Evolutionary conservation across 2,888 invertebrate species (phyloP).

Genomic region (Troilus luridus): DNA sequence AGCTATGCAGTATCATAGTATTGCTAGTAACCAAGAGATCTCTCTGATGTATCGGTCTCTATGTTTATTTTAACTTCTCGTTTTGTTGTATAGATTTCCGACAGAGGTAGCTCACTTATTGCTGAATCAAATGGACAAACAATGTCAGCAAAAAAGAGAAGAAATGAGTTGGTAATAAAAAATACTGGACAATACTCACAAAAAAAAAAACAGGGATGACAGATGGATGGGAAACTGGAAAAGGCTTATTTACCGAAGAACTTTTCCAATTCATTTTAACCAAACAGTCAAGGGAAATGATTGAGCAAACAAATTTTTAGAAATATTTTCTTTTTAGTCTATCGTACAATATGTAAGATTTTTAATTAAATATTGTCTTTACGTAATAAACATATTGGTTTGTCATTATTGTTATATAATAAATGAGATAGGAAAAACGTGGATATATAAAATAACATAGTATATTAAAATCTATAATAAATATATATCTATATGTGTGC

Average conservation of each 20-base stretch:
- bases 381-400: too few species aligned
- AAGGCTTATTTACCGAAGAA: slow-evolving; percentile 20
- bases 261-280: slow-evolving; percentile 33
- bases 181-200: neutral
- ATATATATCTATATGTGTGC: too few species aligned
- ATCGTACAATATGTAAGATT: neutral
- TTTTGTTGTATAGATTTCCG: neutral
- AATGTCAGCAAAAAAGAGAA: neutral
- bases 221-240: slow-evolving; percentile 22
- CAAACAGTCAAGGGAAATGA: neutral
- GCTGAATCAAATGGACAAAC: neutral
- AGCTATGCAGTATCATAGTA: too few species aligned
- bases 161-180: neutral
- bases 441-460: too few species aligned
- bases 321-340: neutral
- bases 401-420: too few species aligned
- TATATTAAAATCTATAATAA: too few species aligned
- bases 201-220: neutral
- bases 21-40: too few species aligned
- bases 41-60: neutral
- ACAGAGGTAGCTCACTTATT: neutral
- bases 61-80: neutral
- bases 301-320: neutral
- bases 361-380: neutral
- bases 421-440: too few species aligned